Percentiles rank a stretch among this genome's conserved stretches.
These are phyloP conservation scores for Caenorhabditis sp. DNA, from an alignment of 2,888 invertebrate species.

Conservation along the genomic window DNA sequence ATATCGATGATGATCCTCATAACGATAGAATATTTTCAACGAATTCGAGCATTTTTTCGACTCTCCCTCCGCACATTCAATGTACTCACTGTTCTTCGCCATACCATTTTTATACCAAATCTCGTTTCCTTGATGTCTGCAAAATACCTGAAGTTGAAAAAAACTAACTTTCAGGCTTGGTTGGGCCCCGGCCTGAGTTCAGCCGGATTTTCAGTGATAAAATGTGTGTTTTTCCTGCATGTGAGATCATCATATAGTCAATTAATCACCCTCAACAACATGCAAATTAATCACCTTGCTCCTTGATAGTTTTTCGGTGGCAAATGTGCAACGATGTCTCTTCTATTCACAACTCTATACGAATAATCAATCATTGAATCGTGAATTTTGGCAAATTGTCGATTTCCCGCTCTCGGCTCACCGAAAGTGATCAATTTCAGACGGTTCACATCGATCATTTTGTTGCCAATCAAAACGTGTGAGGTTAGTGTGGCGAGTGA, in stretches of 20 bases:
- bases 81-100: conserved; percentile 4
- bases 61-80: background rate
- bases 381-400: conserved; percentile 43
- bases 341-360: conserved; percentile 48
- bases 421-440: conserved; percentile 58
- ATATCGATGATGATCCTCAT: conserved; percentile 4
- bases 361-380: conserved; percentile 45
- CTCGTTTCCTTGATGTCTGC: conserved; percentile 49
- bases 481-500: conserved; percentile 55
- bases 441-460: conserved; percentile 20
- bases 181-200: too few species aligned
- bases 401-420: conserved; percentile 59
- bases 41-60: background rate
- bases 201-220: too few species aligned
- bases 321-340: conserved; percentile 52
- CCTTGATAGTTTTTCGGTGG: conserved; percentile 44
- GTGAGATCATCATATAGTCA: too few species aligned
- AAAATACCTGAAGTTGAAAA: too few species aligned
- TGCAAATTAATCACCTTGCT: background rate
- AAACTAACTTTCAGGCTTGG: too few species aligned
- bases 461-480: conserved; percentile 32
- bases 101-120: conserved; percentile 60
- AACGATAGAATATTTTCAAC: background rate
- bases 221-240: too few species aligned
- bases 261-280: background rate